Conservation (phyloP, 2,113 vertebrate genomes). For the Megaceryle torquata region DNA sequence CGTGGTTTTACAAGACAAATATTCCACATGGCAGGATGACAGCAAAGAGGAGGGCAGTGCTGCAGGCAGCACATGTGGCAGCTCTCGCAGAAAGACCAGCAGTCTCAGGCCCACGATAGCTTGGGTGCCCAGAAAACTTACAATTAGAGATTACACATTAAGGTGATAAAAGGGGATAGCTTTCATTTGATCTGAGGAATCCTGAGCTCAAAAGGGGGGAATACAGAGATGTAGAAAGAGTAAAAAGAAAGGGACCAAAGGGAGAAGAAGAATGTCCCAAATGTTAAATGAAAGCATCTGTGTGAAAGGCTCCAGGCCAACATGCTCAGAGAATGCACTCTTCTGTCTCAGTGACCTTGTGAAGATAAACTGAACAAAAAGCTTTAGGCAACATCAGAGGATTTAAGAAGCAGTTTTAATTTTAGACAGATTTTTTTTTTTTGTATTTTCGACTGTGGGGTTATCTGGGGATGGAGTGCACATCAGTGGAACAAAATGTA, state of each 20-base stretch:
- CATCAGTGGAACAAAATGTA: conserved; percentile 1
- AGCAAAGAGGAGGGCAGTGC: conserved; percentile 14
- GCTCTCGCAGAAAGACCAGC: neutral
- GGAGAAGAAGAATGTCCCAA: neutral
- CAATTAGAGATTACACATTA: neutral
- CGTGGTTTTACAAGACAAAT: neutral
- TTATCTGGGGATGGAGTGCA: conserved; percentile 54
- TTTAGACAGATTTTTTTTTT: conserved; percentile 60
- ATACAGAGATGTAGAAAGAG: neutral
- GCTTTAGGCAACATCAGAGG: conserved; percentile 58
- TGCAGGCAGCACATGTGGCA: neutral
- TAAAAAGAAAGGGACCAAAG: neutral
- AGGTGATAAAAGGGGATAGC: neutral
- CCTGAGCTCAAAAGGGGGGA: neutral
- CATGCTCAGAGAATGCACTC: conserved; percentile 6
- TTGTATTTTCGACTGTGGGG: conserved; percentile 4
- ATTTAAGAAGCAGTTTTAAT: conserved; percentile 69
- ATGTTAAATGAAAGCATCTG: conserved; percentile 9
- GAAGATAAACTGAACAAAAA: conserved; percentile 52
- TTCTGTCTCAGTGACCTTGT: conserved; percentile 67
- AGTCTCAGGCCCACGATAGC: neutral
- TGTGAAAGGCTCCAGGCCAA: conserved; percentile 33
- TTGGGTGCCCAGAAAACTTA: neutral
- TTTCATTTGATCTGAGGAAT: neutral
- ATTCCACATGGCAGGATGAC: neutral